Conservation (phyloP, 1,140 invertebrate species). For the Caerostris extrusa region DNA sequence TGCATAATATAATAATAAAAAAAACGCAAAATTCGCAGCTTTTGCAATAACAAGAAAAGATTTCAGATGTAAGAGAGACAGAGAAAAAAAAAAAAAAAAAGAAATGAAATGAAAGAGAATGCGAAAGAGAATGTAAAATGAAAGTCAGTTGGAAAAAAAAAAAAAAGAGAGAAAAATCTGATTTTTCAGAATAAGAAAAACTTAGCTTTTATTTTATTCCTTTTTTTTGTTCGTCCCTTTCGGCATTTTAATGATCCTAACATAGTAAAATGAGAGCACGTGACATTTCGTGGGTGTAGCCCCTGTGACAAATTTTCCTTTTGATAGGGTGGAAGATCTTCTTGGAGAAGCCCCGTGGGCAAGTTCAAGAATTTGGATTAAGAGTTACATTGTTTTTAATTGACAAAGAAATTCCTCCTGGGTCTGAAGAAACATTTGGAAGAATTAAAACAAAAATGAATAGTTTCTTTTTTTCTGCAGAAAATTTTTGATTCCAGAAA, state of each 20-base stretch:
- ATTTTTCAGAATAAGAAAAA: conserved; percentile 19
- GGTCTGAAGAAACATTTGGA: background rate
- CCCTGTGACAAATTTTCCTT: conserved; percentile 19
- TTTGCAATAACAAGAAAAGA: conserved; percentile 58
- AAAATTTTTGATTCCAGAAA: no score
- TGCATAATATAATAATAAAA: background rate
- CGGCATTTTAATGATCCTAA: conserved; percentile 62
- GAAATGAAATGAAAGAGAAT: background rate
- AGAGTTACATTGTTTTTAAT: conserved; percentile 55
- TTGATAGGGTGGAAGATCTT: background rate
- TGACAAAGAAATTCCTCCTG: background rate
- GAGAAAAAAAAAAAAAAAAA: background rate
- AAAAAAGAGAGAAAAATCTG: background rate
- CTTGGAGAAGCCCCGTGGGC: background rate
- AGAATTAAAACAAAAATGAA: background rate
- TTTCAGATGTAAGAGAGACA: background rate
- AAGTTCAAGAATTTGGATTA: background rate
- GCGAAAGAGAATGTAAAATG: background rate
- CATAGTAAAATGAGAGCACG: conserved; percentile 34
- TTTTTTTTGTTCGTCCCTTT: conserved; percentile 42
- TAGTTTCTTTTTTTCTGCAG: background rate
- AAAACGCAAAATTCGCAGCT: conserved; percentile 45
- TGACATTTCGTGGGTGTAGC: conserved; percentile 22
- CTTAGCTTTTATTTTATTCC: conserved; percentile 46
- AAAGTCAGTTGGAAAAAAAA: conserved; percentile 9